Percentiles rank a stretch among this genome's conserved stretches.
These are phyloP conservation scores for Pygathrix nemaeus DNA, from an alignment of 2,113 vertebrate genomes.

Conservation along the genomic window DNA sequence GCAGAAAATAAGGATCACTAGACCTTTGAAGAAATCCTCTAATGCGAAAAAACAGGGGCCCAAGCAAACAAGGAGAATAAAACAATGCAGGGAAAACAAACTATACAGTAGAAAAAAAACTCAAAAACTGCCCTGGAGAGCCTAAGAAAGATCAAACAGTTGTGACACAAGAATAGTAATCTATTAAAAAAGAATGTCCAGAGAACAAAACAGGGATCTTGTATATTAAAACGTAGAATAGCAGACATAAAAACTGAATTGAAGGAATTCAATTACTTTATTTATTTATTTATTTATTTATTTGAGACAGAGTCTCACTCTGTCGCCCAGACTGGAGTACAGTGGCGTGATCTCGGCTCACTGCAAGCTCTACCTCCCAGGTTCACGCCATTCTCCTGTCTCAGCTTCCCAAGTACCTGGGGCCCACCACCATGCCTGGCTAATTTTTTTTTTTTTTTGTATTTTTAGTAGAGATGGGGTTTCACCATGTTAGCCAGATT, in stretches of 20 bases:
- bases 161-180: background rate
- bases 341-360: too few species aligned
- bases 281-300: too few species aligned
- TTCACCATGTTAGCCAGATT: too few species aligned
- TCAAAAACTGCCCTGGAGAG: background rate
- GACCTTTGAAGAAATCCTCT: background rate
- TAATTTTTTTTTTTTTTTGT: too few species aligned
- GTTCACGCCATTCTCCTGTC: too few species aligned
- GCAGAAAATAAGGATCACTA: background rate
- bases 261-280: background rate
- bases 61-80: background rate
- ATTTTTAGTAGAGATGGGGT: too few species aligned
- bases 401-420: too few species aligned
- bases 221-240: background rate
- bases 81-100: background rate
- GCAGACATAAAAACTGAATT: conserved; percentile 33
- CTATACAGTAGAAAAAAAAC: background rate
- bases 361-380: too few species aligned
- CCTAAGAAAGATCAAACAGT: background rate
- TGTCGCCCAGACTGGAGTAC: too few species aligned
- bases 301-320: too few species aligned
- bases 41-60: background rate
- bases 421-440: too few species aligned
- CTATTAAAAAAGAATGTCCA: background rate
- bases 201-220: background rate